Evolutionary conservation across 2,888 invertebrate genomes (phyloP).

Genomic region (Heteromurus nitidus): DNA sequence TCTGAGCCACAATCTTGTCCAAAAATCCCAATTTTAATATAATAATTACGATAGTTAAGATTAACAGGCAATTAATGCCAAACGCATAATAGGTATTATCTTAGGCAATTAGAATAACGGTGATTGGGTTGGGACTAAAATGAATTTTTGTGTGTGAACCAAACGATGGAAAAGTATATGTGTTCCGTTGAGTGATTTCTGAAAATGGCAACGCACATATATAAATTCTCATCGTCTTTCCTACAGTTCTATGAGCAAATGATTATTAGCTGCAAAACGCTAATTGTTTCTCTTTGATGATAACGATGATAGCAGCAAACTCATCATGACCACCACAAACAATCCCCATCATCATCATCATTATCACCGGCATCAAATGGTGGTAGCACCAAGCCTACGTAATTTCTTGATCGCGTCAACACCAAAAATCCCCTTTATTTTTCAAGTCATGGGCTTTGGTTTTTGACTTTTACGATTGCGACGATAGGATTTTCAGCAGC

Average conservation of each 20-base stretch:
- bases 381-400: not conserved
- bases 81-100: not conserved
- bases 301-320: slow-evolving; percentile 23
- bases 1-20: not conserved
- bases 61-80: slow-evolving; percentile 47
- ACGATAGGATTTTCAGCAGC: too few species aligned
- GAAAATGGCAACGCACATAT: slow-evolving; percentile 45
- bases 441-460: slow-evolving; percentile 46
- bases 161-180: slow-evolving; percentile 16
- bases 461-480: slow-evolving; percentile 56
- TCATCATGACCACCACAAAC: slow-evolving; percentile 59
- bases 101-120: not conserved
- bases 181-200: slow-evolving; percentile 58
- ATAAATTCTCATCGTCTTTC: not conserved
- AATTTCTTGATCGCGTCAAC: slow-evolving; percentile 9
- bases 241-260: not conserved
- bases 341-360: slow-evolving; percentile 24
- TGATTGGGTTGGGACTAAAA: not conserved
- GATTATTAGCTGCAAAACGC: slow-evolving; percentile 5
- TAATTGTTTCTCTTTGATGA: slow-evolving; percentile 36
- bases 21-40: slow-evolving; percentile 21
- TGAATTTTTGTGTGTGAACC: not conserved
- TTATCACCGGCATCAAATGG: not conserved
- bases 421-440: slow-evolving; percentile 43
- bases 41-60: slow-evolving; percentile 37